These are phyloP conservation scores for Hirudinaria manillensis DNA, from an alignment of 2,888 invertebrate genomes.

Conservation along the genomic window DNA sequence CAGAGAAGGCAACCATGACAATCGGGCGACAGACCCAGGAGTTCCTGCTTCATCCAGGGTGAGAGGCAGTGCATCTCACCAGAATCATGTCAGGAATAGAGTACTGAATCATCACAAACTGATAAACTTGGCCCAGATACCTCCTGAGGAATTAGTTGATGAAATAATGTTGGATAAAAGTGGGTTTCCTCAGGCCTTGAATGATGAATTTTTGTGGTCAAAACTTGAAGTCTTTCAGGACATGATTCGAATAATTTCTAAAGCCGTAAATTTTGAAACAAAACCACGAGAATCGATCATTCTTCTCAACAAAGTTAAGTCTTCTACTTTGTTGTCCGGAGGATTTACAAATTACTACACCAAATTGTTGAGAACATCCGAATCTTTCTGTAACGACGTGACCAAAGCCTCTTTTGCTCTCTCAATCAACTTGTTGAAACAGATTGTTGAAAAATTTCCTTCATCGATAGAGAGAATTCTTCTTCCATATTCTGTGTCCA, in stretches of 20 bases:
- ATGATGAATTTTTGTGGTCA: conserved; percentile 4
- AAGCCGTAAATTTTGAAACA: conserved; percentile 36
- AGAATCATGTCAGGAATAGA: too few species aligned
- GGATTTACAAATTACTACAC: conserved; percentile 27
- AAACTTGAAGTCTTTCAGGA: conserved; percentile 28
- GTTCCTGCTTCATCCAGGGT: too few species aligned
- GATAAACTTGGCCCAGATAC: too few species aligned
- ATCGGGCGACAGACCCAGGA: too few species aligned
- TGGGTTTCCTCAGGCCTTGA: conserved; percentile 30
- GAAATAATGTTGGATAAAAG: not conserved
- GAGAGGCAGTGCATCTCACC: too few species aligned
- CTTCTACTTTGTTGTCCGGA: conserved; percentile 31
- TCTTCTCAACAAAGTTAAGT: conserved; percentile 33
- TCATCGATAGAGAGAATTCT: not conserved
- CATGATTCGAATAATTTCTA: conserved; percentile 35
- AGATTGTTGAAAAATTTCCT: not conserved
- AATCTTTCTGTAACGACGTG: not conserved
- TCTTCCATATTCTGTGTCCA: not conserved
- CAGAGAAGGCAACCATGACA: too few species aligned
- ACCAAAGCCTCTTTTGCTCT: not conserved
- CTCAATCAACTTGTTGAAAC: not conserved
- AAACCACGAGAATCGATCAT: conserved; percentile 33
- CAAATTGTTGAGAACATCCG: not conserved
- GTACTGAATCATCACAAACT: too few species aligned
- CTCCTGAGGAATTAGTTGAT: not conserved